Base-by-base conservation (phyloP, 1,140 invertebrate species). In the Vanessa atalanta region DNA sequence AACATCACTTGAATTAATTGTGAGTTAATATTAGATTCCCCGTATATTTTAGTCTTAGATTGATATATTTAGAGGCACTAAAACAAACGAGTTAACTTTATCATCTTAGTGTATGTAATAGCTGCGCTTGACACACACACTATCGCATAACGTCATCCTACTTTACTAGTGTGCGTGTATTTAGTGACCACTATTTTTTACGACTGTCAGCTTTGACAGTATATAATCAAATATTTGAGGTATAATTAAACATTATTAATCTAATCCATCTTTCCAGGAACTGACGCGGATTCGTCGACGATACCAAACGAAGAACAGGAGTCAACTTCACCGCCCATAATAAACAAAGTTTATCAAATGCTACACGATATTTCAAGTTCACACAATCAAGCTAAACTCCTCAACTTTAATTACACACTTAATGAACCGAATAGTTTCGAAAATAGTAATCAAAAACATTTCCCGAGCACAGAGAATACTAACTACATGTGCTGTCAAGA, bases 341-440 rank as follows among this genome's bases (percentile, higher is more conserved):
- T 91, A 57, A 92, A 89, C 77, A 88, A 85, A 81, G 77, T 91
- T 63, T 92, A 90, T 76, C 83, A 91, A 85, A 91, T 90, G 85
- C 82, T 92, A 50, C 84, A 90, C 76, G 80, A 83, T 16, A 83
- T 74, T 68, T 65, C 79, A 48, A 79, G 80, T 57, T 55, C 48
- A n/a, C 37, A 74, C 51, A 73, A 79, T 70, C 48, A 72, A 69
- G 76, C 73, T 61, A 31, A 61, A 65, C 51, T 68, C 65, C 72
- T 37, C 50, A 66, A 73, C 55, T 79, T 73, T 68, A 79, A 73
- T 73, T 73, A 75, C 53, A 65, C 78, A 20, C 60, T 72, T 47
- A 73, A 75, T 72, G 76, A 66, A 61, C 75, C 82, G 72, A 77
- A 85, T 79, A 85, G 79, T 83, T 83, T 84, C 47, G 79, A 78